Evolutionary conservation across 2,113 vertebrate genomes (phyloP).

Genomic region (Mustelus asterias): DNA sequence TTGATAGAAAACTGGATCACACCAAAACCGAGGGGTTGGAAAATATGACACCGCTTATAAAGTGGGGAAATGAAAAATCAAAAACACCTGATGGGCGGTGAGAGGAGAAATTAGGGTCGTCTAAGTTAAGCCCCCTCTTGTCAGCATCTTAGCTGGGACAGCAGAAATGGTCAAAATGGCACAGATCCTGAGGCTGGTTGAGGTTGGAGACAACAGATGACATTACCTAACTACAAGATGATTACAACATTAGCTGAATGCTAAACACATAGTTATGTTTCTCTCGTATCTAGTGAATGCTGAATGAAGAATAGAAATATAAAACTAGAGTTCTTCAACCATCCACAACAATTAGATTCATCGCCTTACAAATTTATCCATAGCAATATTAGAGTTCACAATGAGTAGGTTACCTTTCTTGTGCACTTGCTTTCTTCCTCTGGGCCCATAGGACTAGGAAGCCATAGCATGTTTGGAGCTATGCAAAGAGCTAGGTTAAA

Average conservation of each 20-base stretch:
- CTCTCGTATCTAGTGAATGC: not conserved
- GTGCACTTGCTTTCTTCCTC: slow-evolving; percentile 63
- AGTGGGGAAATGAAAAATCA: too few relatives aligned
- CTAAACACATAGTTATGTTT: not conserved
- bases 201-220: not conserved
- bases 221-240: not conserved
- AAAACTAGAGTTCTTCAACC: not conserved
- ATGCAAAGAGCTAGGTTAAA: slow-evolving; percentile 68
- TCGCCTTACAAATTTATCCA: not conserved
- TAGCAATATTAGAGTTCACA: not conserved
- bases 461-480: slow-evolving; percentile 69
- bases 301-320: not conserved
- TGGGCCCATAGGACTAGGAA: slow-evolving; percentile 52
- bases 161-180: not conserved
- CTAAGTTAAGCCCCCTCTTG: too few relatives aligned
- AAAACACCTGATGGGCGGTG: too few relatives aligned
- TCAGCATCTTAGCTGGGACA: not conserved
- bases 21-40: too few relatives aligned
- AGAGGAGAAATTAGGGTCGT: too few relatives aligned
- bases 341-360: not conserved
- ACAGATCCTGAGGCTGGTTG: not conserved
- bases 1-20: too few relatives aligned
- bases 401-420: slow-evolving; percentile 54
- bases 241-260: not conserved
- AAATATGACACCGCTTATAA: too few relatives aligned